phyloP scores from a whole-genome alignment of 2,797 vertebrate species.

The Bovichtus variegatus region DNA sequence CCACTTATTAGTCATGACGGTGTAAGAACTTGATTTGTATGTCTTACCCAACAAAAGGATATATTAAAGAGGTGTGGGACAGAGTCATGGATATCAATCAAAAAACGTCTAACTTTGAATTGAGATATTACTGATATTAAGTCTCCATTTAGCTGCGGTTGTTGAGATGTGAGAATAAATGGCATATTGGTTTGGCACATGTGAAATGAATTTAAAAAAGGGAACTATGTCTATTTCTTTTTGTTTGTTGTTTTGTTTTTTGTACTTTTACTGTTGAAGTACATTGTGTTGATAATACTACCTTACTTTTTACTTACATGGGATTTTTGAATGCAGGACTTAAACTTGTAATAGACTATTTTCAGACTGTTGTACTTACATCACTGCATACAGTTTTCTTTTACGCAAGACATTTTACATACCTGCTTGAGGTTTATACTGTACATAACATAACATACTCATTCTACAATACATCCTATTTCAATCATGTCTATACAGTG shows the following conservation, averaged over 20 bases:
- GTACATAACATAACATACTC: background rate
- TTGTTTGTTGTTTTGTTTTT: background rate
- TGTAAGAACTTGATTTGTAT: conserved; percentile 35
- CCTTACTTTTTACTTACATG: background rate
- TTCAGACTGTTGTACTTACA: no score
- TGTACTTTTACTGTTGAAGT: background rate
- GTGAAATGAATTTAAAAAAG: background rate
- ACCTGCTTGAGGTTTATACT: background rate
- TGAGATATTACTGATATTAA: background rate
- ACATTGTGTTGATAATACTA: background rate
- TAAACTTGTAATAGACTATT: no score
- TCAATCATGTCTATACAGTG: background rate
- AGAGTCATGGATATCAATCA: background rate
- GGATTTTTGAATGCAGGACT: no score
- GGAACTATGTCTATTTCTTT: background rate
- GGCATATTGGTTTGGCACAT: background rate
- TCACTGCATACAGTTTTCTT: background rate
- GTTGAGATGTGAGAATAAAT: conserved; percentile 13
- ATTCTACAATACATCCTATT: background rate
- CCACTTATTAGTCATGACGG: conserved; percentile 30
- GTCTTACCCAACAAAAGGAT: conserved; percentile 14
- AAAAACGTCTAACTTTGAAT: conserved; percentile 6
- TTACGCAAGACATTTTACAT: background rate
- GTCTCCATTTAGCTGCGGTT: conserved; percentile 44
- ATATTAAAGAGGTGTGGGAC: conserved; percentile 3